Conservation (phyloP, 2,888 invertebrate genomes). For the Chrysolina oricalcia region DNA sequence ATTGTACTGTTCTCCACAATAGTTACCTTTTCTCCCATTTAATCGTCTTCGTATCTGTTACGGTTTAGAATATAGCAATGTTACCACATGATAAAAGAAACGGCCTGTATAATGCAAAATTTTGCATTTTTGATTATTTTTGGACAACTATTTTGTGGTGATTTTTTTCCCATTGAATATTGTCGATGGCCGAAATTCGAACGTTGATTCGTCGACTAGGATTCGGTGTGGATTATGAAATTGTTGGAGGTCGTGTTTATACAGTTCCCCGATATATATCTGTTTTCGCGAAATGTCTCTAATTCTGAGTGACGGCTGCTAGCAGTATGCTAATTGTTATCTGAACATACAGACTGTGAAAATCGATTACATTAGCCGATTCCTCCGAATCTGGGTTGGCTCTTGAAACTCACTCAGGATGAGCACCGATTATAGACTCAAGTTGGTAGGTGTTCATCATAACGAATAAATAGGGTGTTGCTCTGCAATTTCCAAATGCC, state of each 20-base stretch:
- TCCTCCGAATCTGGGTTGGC: constrained; percentile 13
- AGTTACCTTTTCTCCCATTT: too few relatives aligned
- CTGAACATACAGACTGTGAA: constrained; percentile 1
- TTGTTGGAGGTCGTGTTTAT: constrained; percentile 11
- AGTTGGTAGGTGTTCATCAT: too few relatives aligned
- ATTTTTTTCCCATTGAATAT: too few relatives aligned
- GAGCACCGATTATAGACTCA: neutral
- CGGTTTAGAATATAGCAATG: too few relatives aligned
- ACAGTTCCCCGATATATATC: constrained; percentile 9
- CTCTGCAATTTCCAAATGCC: too few relatives aligned
- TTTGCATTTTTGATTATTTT: too few relatives aligned
- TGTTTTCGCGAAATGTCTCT: constrained; percentile 11
- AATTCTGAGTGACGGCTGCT: constrained; percentile 9
- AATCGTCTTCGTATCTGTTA: too few relatives aligned
- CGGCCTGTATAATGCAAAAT: too few relatives aligned
- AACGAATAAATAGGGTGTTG: too few relatives aligned
- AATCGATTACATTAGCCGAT: constrained; percentile 25
- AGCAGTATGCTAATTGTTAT: constrained; percentile 12
- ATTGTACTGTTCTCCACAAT: too few relatives aligned
- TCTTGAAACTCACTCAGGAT: neutral
- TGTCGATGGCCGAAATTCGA: constrained; percentile 20
- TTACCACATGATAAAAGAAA: too few relatives aligned
- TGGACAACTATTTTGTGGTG: too few relatives aligned
- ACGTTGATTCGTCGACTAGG: constrained; percentile 1
- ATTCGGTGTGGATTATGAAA: constrained; percentile 18